phyloP scores from a whole-genome alignment of 2,888 invertebrate species.

The Agriotes lineatus region DNA sequence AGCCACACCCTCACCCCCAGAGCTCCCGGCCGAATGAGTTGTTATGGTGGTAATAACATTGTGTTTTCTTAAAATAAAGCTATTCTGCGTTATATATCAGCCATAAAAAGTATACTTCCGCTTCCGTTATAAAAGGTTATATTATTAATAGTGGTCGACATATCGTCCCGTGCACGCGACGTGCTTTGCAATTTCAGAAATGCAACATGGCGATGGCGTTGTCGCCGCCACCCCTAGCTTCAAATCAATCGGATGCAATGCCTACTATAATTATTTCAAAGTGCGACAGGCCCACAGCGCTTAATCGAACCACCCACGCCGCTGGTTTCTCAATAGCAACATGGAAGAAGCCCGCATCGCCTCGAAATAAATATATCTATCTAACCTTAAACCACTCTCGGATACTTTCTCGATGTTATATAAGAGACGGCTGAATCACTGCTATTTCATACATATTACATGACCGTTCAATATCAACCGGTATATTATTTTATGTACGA shows the following conservation, averaged over 20 bases:
- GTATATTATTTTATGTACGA: slow-evolving; percentile 46
- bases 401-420: slow-evolving; percentile 44
- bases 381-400: slow-evolving; percentile 43
- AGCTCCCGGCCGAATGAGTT: too few species aligned
- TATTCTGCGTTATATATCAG: slow-evolving; percentile 38
- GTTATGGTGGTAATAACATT: slow-evolving; percentile 20
- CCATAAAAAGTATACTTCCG: slow-evolving; percentile 38
- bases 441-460: slow-evolving; percentile 51
- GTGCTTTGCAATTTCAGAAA: slow-evolving; percentile 23
- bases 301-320: background rate
- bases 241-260: background rate
- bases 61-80: slow-evolving; percentile 42
- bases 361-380: slow-evolving; percentile 38
- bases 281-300: too few species aligned
- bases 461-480: slow-evolving; percentile 50
- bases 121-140: slow-evolving; percentile 41
- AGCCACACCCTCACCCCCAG: background rate
- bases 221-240: background rate
- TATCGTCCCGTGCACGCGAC: slow-evolving; percentile 36
- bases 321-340: slow-evolving; percentile 6
- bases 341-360: slow-evolving; percentile 14
- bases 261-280: too few species aligned
- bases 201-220: slow-evolving; percentile 8
- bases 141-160: slow-evolving; percentile 42
- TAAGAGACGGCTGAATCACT: slow-evolving; percentile 45